These are phyloP conservation scores for Triplophysa tibetana DNA, from an alignment of 2,113 vertebrate genomes.

Conservation along the genomic window DNA sequence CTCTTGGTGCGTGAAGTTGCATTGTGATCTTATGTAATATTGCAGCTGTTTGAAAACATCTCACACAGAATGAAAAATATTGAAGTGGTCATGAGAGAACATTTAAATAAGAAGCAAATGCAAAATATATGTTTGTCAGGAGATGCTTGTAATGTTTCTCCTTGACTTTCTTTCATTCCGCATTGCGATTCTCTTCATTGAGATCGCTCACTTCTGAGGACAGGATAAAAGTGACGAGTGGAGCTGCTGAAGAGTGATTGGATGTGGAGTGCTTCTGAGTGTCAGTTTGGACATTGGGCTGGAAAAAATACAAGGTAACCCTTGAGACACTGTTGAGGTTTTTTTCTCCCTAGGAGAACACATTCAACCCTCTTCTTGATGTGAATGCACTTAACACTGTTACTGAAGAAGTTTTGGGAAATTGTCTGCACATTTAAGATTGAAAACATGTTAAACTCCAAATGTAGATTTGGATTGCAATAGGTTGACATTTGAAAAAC, in stretches of 20 bases:
- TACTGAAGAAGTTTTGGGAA: not conserved
- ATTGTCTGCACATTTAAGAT: not conserved
- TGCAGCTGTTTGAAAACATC: constrained; percentile 16
- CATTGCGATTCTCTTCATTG: not conserved
- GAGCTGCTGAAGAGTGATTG: constrained; percentile 13
- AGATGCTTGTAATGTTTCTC: not conserved
- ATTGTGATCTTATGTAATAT: constrained; percentile 24
- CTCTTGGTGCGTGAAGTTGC: constrained; percentile 20
- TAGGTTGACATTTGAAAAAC: not conserved
- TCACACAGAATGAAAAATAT: not conserved
- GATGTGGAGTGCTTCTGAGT: constrained; percentile 24
- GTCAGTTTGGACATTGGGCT: not conserved
- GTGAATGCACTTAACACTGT: not conserved
- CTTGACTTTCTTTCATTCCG: not conserved
- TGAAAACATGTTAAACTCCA: not conserved
- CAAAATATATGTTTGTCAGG: not conserved
- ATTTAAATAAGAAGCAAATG: not conserved
- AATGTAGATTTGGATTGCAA: not conserved
- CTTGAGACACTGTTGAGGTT: constrained; percentile 1
- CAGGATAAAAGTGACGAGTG: not conserved
- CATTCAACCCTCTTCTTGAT: not conserved
- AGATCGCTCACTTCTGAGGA: not conserved
- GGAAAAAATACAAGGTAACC: constrained; percentile 5
- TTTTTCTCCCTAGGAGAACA: not conserved
- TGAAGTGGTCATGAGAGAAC: not conserved